Percentiles rank a stretch among this genome's conserved stretches.
phyloP scores from a whole-genome alignment of 1,140 invertebrate genomes.

The Thaumatotibia leucotreta region DNA sequence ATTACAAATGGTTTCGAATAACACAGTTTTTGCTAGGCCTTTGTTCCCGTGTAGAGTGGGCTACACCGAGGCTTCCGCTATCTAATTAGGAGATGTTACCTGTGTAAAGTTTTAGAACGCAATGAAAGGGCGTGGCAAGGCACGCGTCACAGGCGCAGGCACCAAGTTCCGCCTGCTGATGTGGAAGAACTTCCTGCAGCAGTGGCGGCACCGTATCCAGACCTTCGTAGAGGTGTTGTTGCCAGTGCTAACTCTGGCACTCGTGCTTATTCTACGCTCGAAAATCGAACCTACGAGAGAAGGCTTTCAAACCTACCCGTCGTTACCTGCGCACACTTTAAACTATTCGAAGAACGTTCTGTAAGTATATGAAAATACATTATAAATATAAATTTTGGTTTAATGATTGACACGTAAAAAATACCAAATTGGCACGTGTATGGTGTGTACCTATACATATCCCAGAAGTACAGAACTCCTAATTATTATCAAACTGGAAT shows the following conservation, averaged over 20 bases:
- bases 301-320: slow-evolving; percentile 32
- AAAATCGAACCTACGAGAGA: slow-evolving; percentile 66
- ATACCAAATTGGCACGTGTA: too few species aligned
- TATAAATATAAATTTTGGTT: too few species aligned
- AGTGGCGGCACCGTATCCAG: slow-evolving; percentile 84
- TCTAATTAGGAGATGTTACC: not conserved
- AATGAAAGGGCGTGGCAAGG: slow-evolving; percentile 31
- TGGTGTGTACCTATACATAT: too few species aligned
- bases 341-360: slow-evolving; percentile 43
- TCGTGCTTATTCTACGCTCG: slow-evolving; percentile 81
- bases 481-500: too few species aligned
- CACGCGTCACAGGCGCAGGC: slow-evolving; percentile 34
- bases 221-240: slow-evolving; percentile 83
- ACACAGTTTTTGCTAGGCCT: too few species aligned
- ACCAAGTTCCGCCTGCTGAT: slow-evolving; percentile 81
- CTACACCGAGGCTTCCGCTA: too few species aligned
- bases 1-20: too few species aligned
- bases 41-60: too few species aligned
- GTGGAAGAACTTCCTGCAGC: slow-evolving; percentile 91
- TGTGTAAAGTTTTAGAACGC: not conserved
- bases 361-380: too few species aligned
- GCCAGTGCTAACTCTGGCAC: slow-evolving; percentile 82
- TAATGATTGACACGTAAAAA: too few species aligned
- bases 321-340: slow-evolving; percentile 48
- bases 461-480: too few species aligned